A percentile compares a stretch with the other conserved stretches of the same genome.
These are phyloP conservation scores for Takifugu flavidus DNA, from an alignment of 2,113 vertebrate species.

Conservation along the genomic window DNA sequence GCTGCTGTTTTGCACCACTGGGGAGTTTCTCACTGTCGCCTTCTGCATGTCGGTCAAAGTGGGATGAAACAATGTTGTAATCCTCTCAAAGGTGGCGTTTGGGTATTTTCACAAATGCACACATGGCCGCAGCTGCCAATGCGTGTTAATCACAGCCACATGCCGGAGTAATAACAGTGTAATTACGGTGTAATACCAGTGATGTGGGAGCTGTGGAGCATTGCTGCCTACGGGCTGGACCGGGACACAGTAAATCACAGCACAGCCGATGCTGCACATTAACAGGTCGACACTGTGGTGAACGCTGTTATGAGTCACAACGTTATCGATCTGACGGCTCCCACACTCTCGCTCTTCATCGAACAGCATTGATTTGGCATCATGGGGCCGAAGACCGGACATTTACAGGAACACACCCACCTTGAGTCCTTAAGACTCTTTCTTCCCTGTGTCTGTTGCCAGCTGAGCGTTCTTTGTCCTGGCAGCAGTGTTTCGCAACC, in stretches of 20 bases:
- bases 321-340: constrained; percentile 42
- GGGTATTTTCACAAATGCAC: constrained; percentile 5
- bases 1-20: neutral
- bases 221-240: constrained; percentile 23
- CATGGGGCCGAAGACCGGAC: constrained; percentile 26
- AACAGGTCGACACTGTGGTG: no score
- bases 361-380: constrained; percentile 26
- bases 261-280: neutral
- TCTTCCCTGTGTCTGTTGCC: constrained; percentile 15
- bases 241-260: constrained; percentile 1
- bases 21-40: neutral
- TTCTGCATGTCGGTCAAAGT: constrained; percentile 47
- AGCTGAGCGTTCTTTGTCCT: constrained; percentile 34
- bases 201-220: constrained; percentile 53
- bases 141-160: constrained; percentile 45
- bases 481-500: constrained; percentile 68
- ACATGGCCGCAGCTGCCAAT: constrained; percentile 44
- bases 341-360: constrained; percentile 4
- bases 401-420: constrained; percentile 37
- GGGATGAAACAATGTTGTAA: constrained; percentile 25
- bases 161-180: neutral
- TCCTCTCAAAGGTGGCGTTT: no score
- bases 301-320: neutral
- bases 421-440: constrained; percentile 20
- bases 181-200: constrained; percentile 17